phyloP scores from a whole-genome alignment of 2,888 invertebrate genomes.

The Hydropsyche betteni region DNA sequence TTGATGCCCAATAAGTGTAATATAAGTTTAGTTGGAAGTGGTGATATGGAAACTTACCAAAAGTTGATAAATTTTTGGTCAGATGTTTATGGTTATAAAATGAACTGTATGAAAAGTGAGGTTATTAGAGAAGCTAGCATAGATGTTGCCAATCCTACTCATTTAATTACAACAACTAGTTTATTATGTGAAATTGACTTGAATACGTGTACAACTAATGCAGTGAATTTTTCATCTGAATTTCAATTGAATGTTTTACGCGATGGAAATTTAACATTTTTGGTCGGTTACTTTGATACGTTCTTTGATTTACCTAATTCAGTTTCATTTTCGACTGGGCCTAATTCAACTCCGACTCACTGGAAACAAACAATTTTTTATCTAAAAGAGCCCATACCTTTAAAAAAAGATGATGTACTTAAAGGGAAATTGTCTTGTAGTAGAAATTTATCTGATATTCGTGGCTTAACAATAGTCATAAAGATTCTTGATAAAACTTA shows the following conservation, averaged over 20 bases:
- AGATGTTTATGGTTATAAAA: conserved; percentile 92
- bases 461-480: conserved; percentile 78
- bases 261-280: conserved; percentile 77
- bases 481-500: conserved; percentile 69
- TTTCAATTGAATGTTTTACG: conserved; percentile 73
- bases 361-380: conserved; percentile 96
- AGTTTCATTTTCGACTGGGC: conserved; percentile 82
- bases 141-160: conserved; percentile 64
- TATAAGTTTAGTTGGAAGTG: conserved; percentile 81
- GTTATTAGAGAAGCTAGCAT: conserved; percentile 78
- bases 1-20: conserved; percentile 87
- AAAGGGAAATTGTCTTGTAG: conserved; percentile 77
- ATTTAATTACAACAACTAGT: conserved; percentile 73
- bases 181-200: conserved; percentile 79
- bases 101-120: conserved; percentile 89
- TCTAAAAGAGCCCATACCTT: conserved; percentile 75
- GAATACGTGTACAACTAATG: conserved; percentile 74
- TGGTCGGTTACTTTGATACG: conserved; percentile 93
- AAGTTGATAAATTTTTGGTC: conserved; percentile 88
- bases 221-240: conserved; percentile 75
- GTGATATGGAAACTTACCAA: conserved; percentile 77
- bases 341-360: conserved; percentile 79
- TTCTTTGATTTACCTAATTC: conserved; percentile 78
- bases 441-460: conserved; percentile 76
- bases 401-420: conserved; percentile 72